phyloP scores from a whole-genome alignment of 2,797 vertebrate species.

The Avahi laniger region DNA sequence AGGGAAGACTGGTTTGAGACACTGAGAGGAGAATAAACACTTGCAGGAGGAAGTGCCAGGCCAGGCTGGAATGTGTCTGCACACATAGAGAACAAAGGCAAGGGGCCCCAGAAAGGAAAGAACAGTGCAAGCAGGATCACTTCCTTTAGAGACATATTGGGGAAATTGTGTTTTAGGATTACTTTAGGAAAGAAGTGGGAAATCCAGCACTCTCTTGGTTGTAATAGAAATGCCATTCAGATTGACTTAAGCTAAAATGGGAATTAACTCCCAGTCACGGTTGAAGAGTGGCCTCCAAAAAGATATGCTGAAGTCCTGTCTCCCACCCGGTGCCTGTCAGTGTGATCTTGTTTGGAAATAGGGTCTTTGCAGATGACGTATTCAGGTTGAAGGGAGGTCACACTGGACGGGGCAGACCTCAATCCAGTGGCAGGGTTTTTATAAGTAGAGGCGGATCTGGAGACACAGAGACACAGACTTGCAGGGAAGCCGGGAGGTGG shows the following conservation, averaged over 20 bases:
- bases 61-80: background rate
- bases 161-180: background rate
- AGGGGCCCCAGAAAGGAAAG: background rate
- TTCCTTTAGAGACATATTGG: background rate
- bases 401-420: too few species aligned
- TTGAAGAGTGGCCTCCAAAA: background rate
- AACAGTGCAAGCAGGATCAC: background rate
- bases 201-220: background rate
- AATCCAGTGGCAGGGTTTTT: background rate
- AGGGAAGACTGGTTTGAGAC: background rate
- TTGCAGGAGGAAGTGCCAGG: rapidly evolving
- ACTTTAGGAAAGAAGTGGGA: background rate
- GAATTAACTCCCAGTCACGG: background rate
- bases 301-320: background rate
- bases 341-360: background rate
- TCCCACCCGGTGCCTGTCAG: too few species aligned
- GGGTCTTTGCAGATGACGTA: background rate
- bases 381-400: background rate
- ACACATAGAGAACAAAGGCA: background rate
- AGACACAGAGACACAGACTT: background rate
- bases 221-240: background rate
- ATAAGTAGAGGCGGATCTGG: background rate
- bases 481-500: too few species aligned
- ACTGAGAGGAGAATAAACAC: background rate
- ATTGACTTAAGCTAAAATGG: background rate